Percentiles rank a stretch among this genome's conserved stretches.
phyloP scores from a whole-genome alignment of 1,140 invertebrate genomes.

The Rhopalosiphum padi region DNA sequence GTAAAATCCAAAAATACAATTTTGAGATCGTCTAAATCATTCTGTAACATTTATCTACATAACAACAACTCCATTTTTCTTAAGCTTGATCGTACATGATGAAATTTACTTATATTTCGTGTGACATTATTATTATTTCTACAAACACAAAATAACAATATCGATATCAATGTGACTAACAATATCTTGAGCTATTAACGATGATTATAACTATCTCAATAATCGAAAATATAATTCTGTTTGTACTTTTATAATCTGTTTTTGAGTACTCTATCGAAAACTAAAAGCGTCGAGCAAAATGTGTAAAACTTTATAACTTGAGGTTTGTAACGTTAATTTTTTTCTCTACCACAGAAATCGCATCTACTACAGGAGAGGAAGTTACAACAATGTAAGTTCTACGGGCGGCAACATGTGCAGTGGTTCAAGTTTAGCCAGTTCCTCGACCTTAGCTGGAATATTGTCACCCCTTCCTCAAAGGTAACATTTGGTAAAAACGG shows the following conservation, averaged over 20 bases:
- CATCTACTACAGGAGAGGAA: slow-evolving; percentile 39
- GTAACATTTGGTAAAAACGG: background rate
- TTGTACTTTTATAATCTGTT: background rate
- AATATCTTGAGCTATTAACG: too few relatives aligned
- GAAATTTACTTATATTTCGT: too few relatives aligned
- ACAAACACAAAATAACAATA: too few relatives aligned
- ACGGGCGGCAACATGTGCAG: slow-evolving; percentile 7
- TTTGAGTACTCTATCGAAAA: background rate
- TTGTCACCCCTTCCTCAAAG: slow-evolving; percentile 56
- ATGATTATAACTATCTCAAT: too few relatives aligned
- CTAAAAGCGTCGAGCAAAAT: background rate
- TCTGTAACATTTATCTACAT: too few relatives aligned
- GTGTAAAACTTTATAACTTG: background rate
- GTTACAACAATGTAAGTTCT: slow-evolving; percentile 44
- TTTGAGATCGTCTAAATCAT: too few relatives aligned
- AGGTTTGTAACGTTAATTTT: background rate
- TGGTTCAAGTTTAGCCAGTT: slow-evolving; percentile 23
- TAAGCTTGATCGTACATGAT: too few relatives aligned
- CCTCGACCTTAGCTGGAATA: slow-evolving; percentile 56
- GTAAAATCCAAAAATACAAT: too few relatives aligned
- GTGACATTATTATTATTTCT: too few relatives aligned
- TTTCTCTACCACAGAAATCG: background rate
- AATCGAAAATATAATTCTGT: background rate
- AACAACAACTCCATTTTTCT: too few relatives aligned
- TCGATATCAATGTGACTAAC: too few relatives aligned